Base-by-base conservation (phyloP, 1,140 invertebrate species). In the Cydia fagiglandana region DNA sequence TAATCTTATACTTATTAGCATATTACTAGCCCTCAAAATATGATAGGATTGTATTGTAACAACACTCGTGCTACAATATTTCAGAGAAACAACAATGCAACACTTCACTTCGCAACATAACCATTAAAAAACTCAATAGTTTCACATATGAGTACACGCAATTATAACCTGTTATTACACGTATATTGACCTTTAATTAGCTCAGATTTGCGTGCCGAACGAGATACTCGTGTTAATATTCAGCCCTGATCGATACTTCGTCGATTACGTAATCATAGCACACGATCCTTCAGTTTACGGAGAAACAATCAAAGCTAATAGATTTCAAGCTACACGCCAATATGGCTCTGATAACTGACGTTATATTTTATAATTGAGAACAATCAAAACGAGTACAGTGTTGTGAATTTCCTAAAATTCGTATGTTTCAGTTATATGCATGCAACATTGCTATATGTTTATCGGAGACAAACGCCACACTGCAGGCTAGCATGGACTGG, bases 181-280 rank as follows among this genome's bases (percentile, higher is more conserved):
- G 7, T 61, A 24, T 61, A 61, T 61, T 61, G 20, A 61, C 56
- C 56, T 61, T 61, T 53, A 53, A 61, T 61, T 61, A 17, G 6
- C 6, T 56, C 9, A 61, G 56, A 61, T 64, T 45, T 64, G 38
- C 45, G 56, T 47, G 66, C 30, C 53, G 38, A 64, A n/a, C 28
- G 17, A 88, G 75, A 77, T 84, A 30, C 30, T 30, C 30, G 30
- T 30, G 78, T 76, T 79, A 76, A 77, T 53, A 70, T 64, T 1
- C 56, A 24, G 56, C 56, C 56, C 20, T 61, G 56, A 24, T 61
- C 56, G 56, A 61, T 12, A 80, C 41, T 38, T 64, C 66, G 53
- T 64, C 41, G 28, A 66, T 17, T 61, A 61, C 20, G n/a, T 20
- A 74, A 70, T 70, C 34, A n/a, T 68, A 4, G 66, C n/a, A 28